Percentiles rank a stretch among this genome's conserved stretches.
Conservation (phyloP, 1,140 invertebrate genomes). For the Eumeta japonica region DNA sequence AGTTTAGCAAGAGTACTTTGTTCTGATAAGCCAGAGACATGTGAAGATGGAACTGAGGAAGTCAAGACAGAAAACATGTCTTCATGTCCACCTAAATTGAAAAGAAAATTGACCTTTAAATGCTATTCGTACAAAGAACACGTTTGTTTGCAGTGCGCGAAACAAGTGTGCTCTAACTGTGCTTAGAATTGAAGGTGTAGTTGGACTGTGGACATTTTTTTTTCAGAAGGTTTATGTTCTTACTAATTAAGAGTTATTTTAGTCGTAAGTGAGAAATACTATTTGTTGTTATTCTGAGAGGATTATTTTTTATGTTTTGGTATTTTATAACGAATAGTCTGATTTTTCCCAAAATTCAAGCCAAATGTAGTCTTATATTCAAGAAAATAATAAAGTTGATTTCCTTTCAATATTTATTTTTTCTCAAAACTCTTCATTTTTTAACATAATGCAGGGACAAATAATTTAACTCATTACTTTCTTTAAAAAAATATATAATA, state of each 20-base stretch:
- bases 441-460: background rate
- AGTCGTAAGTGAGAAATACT: background rate
- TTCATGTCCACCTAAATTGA: background rate
- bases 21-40: too few relatives aligned
- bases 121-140: constrained; percentile 1
- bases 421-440: background rate
- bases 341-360: too few relatives aligned
- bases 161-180: background rate
- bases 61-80: background rate
- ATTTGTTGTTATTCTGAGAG: constrained; percentile 1
- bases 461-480: constrained; percentile 1
- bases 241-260: background rate
- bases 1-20: too few relatives aligned
- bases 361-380: too few relatives aligned
- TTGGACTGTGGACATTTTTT: constrained; percentile 1
- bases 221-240: background rate
- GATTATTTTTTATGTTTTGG: constrained; percentile 1
- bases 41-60: background rate
- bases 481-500: background rate
- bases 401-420: constrained; percentile 1
- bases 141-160: background rate
- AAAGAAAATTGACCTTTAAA: background rate
- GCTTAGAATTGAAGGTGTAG: background rate
- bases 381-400: constrained; percentile 1
- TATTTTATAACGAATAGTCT: background rate